Evolutionary conservation across 2,797 vertebrate species (phyloP).

Genomic region (Orestias chungarensis): DNA sequence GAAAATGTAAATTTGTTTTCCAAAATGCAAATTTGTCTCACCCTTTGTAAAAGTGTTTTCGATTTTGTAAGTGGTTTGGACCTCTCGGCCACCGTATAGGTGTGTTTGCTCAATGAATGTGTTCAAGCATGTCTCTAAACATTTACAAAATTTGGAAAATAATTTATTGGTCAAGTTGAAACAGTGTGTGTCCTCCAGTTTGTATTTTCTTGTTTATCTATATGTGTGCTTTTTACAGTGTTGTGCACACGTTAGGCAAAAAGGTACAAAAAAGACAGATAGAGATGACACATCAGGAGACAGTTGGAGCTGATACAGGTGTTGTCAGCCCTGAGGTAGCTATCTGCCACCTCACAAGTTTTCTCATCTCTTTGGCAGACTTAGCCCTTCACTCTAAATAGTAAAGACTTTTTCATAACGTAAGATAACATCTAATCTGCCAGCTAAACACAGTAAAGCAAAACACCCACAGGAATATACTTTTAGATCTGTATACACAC

Average conservation of each 20-base stretch:
- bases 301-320: slow-evolving; percentile 53
- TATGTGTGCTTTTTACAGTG: slow-evolving; percentile 10
- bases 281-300: slow-evolving; percentile 46
- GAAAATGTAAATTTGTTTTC: too few relatives aligned
- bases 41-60: too few relatives aligned
- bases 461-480: not conserved
- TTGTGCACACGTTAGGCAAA: slow-evolving; percentile 16
- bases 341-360: slow-evolving; percentile 52
- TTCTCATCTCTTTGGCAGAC: slow-evolving; percentile 37
- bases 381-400: slow-evolving; percentile 41
- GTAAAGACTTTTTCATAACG: slow-evolving; percentile 39
- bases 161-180: not conserved
- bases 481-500: not conserved
- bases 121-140: not conserved
- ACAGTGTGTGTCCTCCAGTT: slow-evolving; percentile 16
- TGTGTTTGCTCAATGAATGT: not conserved
- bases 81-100: too few relatives aligned
- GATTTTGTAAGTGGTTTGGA: too few relatives aligned
- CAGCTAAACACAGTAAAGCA: slow-evolving; percentile 11
- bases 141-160: not conserved
- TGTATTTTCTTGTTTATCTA: slow-evolving; percentile 19
- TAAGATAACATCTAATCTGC: slow-evolving; percentile 22
- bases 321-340: slow-evolving; percentile 58
- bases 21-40: slow-evolving; percentile 37
- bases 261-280: slow-evolving; percentile 28